Percentiles rank a stretch among this genome's conserved stretches.
phyloP scores from a whole-genome alignment of 2,888 invertebrate species.

The Mystacides longicornis region DNA sequence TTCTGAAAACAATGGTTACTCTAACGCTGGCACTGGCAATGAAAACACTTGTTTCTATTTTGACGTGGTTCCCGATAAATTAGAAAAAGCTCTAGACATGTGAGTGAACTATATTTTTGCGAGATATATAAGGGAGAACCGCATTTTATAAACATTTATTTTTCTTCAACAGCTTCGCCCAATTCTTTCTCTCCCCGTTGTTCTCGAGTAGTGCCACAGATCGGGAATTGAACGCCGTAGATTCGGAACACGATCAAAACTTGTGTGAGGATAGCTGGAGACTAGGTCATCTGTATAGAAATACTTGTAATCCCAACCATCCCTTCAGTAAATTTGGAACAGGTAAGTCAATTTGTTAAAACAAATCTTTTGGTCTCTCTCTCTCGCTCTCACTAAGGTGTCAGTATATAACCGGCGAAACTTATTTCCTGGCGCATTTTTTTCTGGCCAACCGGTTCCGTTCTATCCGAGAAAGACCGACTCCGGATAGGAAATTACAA shows the following conservation, averaged over 20 bases:
- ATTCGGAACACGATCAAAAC: conserved; percentile 96
- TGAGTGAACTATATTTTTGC: too few species aligned
- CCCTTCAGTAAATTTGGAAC: conserved; percentile 92
- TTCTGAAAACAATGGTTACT: conserved; percentile 82
- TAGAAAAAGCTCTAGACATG: conserved; percentile 78
- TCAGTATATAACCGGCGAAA: too few species aligned
- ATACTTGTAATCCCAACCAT: conserved; percentile 69
- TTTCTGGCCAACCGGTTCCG: too few species aligned
- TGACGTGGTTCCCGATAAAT: conserved; percentile 78
- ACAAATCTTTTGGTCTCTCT: too few species aligned
- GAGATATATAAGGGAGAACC: too few species aligned
- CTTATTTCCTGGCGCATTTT: too few species aligned
- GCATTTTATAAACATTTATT: too few species aligned
- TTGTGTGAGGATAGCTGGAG: conserved; percentile 80
- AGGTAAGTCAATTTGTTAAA: too few species aligned
- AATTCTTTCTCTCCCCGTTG: conserved; percentile 89
- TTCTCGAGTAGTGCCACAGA: conserved; percentile 91
- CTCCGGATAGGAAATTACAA: too few species aligned
- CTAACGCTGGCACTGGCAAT: conserved; percentile 87
- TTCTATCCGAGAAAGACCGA: too few species aligned
- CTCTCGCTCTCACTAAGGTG: too few species aligned
- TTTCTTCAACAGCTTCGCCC: conserved; percentile 75
- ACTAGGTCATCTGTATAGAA: conserved; percentile 80
- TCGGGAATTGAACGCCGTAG: conserved; percentile 90
- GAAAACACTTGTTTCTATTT: conserved; percentile 94